Base-by-base conservation (phyloP, 2,888 invertebrate genomes). In the Campoplex nolae region DNA sequence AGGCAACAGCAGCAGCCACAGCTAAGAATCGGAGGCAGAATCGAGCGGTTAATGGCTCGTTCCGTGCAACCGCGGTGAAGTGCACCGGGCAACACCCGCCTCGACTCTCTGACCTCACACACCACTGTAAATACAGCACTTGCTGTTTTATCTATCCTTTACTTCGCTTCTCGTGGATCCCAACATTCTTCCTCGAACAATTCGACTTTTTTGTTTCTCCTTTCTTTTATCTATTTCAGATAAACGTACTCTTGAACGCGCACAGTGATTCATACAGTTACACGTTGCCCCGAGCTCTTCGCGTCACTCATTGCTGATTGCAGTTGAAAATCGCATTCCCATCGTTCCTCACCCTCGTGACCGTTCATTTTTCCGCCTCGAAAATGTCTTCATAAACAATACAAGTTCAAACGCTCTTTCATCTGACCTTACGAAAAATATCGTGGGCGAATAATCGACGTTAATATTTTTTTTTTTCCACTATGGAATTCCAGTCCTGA, bases 41-140 rank as follows among this genome's bases (percentile, higher is more conserved):
- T 88, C 88, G 88, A 87, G 85, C 87, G 76, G 82, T 84, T 85
- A 87, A 87, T 87, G 84, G 87, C 87, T 83, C 84, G 84, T 87
- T 87, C 78, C 84, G 80, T 68, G 87, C 67, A 38, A 58, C 68
- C 76, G 62, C 76, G 71, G 76, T 82, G 38, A 87, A 83, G 87
- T 85, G 82, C 87, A 67, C 84, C 35, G 79, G 84, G 82, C 84
- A 87, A 84, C 87, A 87, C 87, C 87, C 87, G 87, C 83, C 70
- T 67, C 65, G 79, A 38, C 84, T 82, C 76, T 84, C 84, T 82
- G 84, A 87, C 87, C 84, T 75, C 75, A 45, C 67, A 70, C 75
- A 48, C 58, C 67, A 78, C 58, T 78, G 48, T 58, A 68, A 42
- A 74, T 32, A 81, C 65, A 70, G 77, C 70, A 83, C 68, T 79